Evolutionary conservation across 2,797 vertebrate species (phyloP), one percentile per base, ranked within the genome.

Genomic region (Phataginus tricuspis): DNA sequence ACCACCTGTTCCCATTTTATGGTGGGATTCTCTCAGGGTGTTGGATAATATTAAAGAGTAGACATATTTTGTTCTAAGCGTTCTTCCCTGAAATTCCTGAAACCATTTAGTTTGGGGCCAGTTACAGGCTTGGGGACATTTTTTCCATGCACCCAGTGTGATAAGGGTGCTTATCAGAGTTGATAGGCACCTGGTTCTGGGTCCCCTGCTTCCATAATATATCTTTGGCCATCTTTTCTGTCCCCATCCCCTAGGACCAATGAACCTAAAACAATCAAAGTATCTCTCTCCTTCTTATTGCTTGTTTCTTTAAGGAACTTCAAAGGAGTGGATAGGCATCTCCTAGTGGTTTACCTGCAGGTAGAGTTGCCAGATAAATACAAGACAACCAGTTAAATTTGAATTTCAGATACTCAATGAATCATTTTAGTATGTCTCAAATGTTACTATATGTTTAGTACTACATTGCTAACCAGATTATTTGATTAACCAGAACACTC

Each of bases 401-500:
- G 69, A 93, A 57, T 85, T 75, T 92, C 66, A 68, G 6, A 71
- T 72, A 89, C 86, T 59, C 39, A 61, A 77, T 1, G 27, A 53
- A 42, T 39, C 37, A 75, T 51, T 64, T 84, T 71, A 42, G 39
- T 34, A 53, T 45, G 49, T 63, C 19, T 31, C 63, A 75, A 57
- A 57, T 64, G 51, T 87, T 61, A 59, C 39, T 42, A 39, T 69
- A 31, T 59, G 3, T 34, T 34, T 63, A 85, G 63, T 3, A 31
- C 37, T 42, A 37, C 59, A 87, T 82, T 75, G 55, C 88, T 72
- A 91, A 66, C 55, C 34, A 88, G 68, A 90, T 77, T 93, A 82
- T 92, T 83, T 93, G 59, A 83, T 91, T 83, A 91, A 69, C 25
- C 25, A 71, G 69, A 91, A 86, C 63, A 61, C 19, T 51, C 45